Conservation (phyloP, 2,888 invertebrate species). For the Anarsia innoxiella region DNA sequence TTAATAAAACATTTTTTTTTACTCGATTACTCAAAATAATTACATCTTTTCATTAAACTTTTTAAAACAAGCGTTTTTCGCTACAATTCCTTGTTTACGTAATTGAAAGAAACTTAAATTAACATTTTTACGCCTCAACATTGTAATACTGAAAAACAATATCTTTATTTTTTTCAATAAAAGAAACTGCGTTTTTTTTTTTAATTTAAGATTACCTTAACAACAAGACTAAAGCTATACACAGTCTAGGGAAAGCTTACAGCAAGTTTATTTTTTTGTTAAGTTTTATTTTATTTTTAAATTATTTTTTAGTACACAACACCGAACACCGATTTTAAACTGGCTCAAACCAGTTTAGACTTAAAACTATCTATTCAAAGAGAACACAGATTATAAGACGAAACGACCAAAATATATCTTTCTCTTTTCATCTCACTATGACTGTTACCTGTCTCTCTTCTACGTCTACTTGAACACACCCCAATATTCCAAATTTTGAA, state of each 20-base stretch:
- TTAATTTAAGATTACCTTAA: conserved; percentile 14
- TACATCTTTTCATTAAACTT: conserved; percentile 12
- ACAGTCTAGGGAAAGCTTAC: conserved; percentile 50
- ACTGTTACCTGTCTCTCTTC: conserved; percentile 23
- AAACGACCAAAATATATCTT: conserved; percentile 30
- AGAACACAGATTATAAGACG: conserved; percentile 24
- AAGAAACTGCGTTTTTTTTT: conserved; percentile 9
- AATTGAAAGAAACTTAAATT: conserved; percentile 20
- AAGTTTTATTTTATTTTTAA: conserved; percentile 26
- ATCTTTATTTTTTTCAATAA: neutral
- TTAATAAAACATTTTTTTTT: conserved; percentile 16
- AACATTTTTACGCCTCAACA: conserved; percentile 39
- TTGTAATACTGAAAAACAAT: conserved; percentile 53
- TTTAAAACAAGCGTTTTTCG: conserved; percentile 18
- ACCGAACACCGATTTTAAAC: conserved; percentile 27
- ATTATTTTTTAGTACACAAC: conserved; percentile 34
- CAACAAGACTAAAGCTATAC: conserved; percentile 34
- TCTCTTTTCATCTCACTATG: conserved; percentile 29
- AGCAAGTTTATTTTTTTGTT: conserved; percentile 27
- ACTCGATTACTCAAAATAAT: conserved; percentile 17
- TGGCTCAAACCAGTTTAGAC: neutral
- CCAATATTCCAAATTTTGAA: conserved; percentile 11
- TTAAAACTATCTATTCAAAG: conserved; percentile 11
- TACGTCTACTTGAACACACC: conserved; percentile 20
- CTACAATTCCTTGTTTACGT: conserved; percentile 22